These are phyloP conservation scores for Corella eumyota DNA, from an alignment of 23 tunicate species.

Conservation along the genomic window DNA sequence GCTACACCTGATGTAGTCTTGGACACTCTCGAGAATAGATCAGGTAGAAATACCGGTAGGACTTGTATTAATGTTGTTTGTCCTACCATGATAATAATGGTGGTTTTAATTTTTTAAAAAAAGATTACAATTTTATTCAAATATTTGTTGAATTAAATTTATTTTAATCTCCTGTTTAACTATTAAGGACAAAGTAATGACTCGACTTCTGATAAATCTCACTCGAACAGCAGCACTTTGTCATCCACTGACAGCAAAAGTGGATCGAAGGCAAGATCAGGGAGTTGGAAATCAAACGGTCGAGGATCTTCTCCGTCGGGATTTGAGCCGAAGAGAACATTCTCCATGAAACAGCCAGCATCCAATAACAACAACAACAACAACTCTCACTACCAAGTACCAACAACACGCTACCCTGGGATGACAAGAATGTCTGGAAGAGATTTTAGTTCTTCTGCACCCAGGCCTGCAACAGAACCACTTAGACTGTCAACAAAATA, in stretches of 20 bases:
- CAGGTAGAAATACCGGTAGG: slow-evolving; percentile 15
- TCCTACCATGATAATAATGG: not conserved
- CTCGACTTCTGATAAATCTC: not conserved
- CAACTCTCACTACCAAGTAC: slow-evolving; percentile 40
- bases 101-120: not conserved
- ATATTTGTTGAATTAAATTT: too few species aligned
- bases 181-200: not conserved
- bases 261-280: slow-evolving; percentile 7
- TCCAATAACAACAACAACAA: slow-evolving; percentile 20
- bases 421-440: slow-evolving; percentile 1
- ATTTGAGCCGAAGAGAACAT: not conserved
- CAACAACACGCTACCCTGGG: slow-evolving; percentile 28
- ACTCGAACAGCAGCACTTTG: slow-evolving; percentile 8
- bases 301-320: slow-evolving; percentile 1
- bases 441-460: slow-evolving; percentile 18
- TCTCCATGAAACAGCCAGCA: not conserved
- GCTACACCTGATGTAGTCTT: slow-evolving; percentile 72
- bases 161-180: not conserved
- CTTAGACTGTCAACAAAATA: not conserved
- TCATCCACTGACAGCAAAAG: slow-evolving; percentile 8
- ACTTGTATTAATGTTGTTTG: not conserved
- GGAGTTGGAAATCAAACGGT: slow-evolving; percentile 17
- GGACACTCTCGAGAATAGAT: slow-evolving; percentile 56
- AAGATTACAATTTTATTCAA: not conserved
- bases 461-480: slow-evolving; percentile 5